Evolutionary conservation across 2,888 invertebrate species (phyloP).

Genomic region (Drosophila dives): DNA sequence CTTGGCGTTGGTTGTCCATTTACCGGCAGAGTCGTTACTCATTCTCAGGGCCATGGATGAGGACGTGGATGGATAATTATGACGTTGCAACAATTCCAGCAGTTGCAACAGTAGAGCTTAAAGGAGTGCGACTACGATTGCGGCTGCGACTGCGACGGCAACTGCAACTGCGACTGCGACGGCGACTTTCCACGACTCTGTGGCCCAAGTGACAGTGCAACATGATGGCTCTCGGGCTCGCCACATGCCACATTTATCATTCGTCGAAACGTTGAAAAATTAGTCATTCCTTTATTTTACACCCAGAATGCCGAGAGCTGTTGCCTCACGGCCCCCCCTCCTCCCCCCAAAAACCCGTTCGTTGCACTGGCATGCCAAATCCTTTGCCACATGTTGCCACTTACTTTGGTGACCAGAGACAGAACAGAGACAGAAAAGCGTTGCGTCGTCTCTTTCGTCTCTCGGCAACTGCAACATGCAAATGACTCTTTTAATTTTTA

Average conservation of each 20-base stretch:
- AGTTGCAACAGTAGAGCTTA: conserved; percentile 47
- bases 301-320: conserved; percentile 78
- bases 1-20: conserved; percentile 64
- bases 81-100: conserved; percentile 79
- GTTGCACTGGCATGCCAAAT: conserved; percentile 43
- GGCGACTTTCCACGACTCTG: conserved; percentile 19
- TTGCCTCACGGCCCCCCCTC: conserved; percentile 14
- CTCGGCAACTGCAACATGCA: conserved; percentile 73
- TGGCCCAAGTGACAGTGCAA: conserved; percentile 77
- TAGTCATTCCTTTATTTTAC: conserved; percentile 81
- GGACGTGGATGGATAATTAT: conserved; percentile 75
- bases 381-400: conserved; percentile 61
- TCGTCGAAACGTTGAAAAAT: conserved; percentile 81
- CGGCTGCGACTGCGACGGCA: conserved; percentile 22
- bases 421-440: background rate
- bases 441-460: conserved; percentile 1
- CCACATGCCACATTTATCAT: conserved; percentile 80
- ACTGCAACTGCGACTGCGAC: conserved; percentile 1
- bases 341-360: conserved; percentile 44
- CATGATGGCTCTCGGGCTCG: conserved; percentile 81
- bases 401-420: conserved; percentile 26
- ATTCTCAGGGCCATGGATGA: conserved; percentile 71
- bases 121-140: conserved; percentile 24
- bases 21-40: conserved; percentile 75
- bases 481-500: conserved; percentile 81